These are phyloP conservation scores for Papilio polytes DNA, from an alignment of 1,140 invertebrate species.

Conservation along the genomic window DNA sequence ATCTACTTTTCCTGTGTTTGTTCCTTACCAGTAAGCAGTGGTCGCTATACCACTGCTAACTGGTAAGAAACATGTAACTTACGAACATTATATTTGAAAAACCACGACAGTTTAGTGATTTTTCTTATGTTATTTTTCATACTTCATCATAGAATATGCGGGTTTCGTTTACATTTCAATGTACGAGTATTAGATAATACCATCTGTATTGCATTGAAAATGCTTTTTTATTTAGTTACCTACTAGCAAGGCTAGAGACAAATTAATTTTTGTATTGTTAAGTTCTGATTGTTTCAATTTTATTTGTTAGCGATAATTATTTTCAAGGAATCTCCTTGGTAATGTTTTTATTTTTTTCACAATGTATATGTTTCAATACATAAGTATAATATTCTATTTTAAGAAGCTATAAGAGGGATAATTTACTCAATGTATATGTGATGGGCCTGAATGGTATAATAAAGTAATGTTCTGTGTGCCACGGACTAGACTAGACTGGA, in stretches of 20 bases:
- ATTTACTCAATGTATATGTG: background rate
- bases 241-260: conserved; percentile 3
- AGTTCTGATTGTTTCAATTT: background rate
- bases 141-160: background rate
- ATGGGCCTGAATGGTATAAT: background rate
- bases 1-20: too few relatives aligned
- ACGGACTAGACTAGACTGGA: too few relatives aligned
- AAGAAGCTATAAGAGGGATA: background rate
- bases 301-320: background rate
- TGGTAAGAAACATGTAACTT: too few relatives aligned
- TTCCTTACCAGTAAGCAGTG: too few relatives aligned
- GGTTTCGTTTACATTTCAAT: background rate
- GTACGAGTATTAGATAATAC: background rate
- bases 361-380: background rate
- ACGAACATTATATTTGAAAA: too few relatives aligned
- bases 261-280: background rate
- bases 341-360: background rate
- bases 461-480: background rate
- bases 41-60: too few relatives aligned
- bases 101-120: too few relatives aligned
- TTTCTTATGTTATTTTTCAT: background rate
- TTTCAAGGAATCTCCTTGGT: conserved; percentile 13
- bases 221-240: conserved; percentile 9
- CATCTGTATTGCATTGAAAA: conserved; percentile 4
- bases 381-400: background rate